Conservation (phyloP, 2,888 invertebrate genomes). For the Ephialtes manifestator region DNA sequence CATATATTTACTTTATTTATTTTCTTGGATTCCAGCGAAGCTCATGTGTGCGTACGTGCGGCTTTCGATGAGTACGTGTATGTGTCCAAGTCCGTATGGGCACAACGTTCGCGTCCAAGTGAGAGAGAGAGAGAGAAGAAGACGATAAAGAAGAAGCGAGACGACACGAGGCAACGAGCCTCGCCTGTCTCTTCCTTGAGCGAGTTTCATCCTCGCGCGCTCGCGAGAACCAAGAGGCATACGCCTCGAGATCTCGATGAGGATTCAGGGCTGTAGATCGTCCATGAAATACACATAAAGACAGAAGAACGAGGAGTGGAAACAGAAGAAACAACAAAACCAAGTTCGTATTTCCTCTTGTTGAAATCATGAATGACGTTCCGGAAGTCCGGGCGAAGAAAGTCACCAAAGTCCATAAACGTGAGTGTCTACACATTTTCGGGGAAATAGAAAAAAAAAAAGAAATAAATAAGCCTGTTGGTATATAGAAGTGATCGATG, state of each 20-base stretch:
- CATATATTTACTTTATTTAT: slow-evolving; percentile 74
- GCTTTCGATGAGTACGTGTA: slow-evolving; percentile 30
- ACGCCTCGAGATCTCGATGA: slow-evolving; percentile 66
- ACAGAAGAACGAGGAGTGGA: neutral
- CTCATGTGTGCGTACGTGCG: slow-evolving; percentile 26
- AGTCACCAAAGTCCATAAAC: neutral
- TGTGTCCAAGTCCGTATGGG: slow-evolving; percentile 32
- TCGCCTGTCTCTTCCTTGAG: slow-evolving; percentile 58
- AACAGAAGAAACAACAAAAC: neutral
- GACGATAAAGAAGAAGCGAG: slow-evolving; percentile 40
- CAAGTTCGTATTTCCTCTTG: neutral
- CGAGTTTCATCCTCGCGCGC: slow-evolving; percentile 57
- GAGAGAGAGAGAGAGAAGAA: slow-evolving; percentile 47
- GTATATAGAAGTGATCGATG: slow-evolving; percentile 43
- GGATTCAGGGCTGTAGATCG: slow-evolving; percentile 74
- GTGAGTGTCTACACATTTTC: neutral
- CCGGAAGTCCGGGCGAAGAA: slow-evolving; percentile 2
- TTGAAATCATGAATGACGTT: neutral
- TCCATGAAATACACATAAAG: slow-evolving; percentile 45
- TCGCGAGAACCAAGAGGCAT: slow-evolving; percentile 59
- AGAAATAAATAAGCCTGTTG: slow-evolving; percentile 21
- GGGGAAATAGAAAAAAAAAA: slow-evolving; percentile 5
- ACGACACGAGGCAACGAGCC: slow-evolving; percentile 44
- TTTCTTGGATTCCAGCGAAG: slow-evolving; percentile 66
- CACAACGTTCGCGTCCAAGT: slow-evolving; percentile 16